Base-by-base conservation (phyloP, 2,797 vertebrate species). In the Zenarchopterus dispar region DNA sequence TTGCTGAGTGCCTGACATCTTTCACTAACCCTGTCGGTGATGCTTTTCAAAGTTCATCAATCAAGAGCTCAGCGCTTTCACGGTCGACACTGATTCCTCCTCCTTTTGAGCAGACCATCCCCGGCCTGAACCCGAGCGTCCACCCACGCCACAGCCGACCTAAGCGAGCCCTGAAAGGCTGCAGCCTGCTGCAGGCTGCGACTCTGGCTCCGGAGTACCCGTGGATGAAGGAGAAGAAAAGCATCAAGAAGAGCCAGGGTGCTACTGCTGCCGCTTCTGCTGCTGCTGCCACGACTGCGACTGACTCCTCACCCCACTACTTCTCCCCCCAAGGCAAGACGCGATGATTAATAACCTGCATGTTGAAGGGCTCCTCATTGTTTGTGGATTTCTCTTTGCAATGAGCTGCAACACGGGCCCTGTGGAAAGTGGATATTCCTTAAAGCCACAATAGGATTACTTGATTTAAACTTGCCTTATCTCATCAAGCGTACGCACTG, bases 1-100 rank as follows among this genome's bases (percentile, higher is more conserved):
- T 99, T 92, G 97, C 97, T 92, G 97, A 99, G 96, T 99, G 97
- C 94, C 95, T 99, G 96, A 97, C 97, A 96, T 97, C 96, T 94
- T 96, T 99, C 93, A 93, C 96, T 78, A 81, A 81, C 95, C 96
- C 96, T 95, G 96, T 96, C 95, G 96, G 94, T 95, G 97, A 98
- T 96, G 97, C 97, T 93, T 99, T 99, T 98, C 96, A 96, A 95
- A 97, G 95, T 97, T 96, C 97, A 97, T 99, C 97, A 97, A 97
- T 98, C 96, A 98, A 97, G 96, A 96, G 93, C 94, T 95, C 96
- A 94, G 94, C 95, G 96, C 95, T 96, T 95, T 96, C 96, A 95
- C 95, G 94, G 91, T 94, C 96, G 94, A 96, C 97, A 96, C 94
- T 95, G 94, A 96, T 97, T 96, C 96, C 95, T 95, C 96, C 96